phyloP scores from a whole-genome alignment of 2,888 invertebrate genomes.

The Notodonta ziczac region DNA sequence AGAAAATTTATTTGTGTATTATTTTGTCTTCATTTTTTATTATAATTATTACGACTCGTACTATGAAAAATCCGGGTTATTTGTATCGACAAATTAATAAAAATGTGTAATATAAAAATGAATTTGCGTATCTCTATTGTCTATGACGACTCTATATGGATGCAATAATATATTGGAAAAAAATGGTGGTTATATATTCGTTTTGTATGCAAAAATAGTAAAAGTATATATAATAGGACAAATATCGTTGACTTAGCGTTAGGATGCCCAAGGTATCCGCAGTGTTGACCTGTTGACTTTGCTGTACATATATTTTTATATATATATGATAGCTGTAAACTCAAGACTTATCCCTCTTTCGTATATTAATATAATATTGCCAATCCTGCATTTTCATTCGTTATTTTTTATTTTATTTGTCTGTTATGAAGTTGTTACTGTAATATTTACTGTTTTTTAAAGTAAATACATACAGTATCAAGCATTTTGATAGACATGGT shows the following conservation, averaged over 20 bases:
- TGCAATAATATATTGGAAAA: conserved; percentile 59
- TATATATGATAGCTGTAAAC: conserved; percentile 69
- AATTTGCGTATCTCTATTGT: conserved; percentile 63
- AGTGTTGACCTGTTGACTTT: conserved; percentile 78
- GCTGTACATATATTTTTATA: conserved; percentile 56
- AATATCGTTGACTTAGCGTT: conserved; percentile 78
- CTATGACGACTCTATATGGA: conserved; percentile 71
- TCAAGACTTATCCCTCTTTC: conserved; percentile 81
- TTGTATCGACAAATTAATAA: conserved; percentile 58
- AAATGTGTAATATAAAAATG: conserved; percentile 66
- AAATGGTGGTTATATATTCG: conserved; percentile 69
- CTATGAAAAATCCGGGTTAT: conserved; percentile 63
- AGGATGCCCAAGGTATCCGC: conserved; percentile 82
- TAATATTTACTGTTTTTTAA: conserved; percentile 33
- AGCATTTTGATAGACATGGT: conserved; percentile 36
- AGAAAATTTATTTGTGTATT: conserved; percentile 58
- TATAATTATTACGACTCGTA: conserved; percentile 44
- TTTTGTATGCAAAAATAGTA: conserved; percentile 80
- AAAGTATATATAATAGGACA: conserved; percentile 77
- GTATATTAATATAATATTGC: conserved; percentile 54
- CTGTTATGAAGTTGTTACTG: conserved; percentile 34
- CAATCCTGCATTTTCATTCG: conserved; percentile 50
- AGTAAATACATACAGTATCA: conserved; percentile 25
- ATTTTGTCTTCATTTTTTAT: conserved; percentile 31
- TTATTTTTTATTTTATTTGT: conserved; percentile 14